Percentiles rank a stretch among this genome's conserved stretches.
Conservation (phyloP, 2,888 invertebrate species). For the Aproaerema taeniolella region DNA sequence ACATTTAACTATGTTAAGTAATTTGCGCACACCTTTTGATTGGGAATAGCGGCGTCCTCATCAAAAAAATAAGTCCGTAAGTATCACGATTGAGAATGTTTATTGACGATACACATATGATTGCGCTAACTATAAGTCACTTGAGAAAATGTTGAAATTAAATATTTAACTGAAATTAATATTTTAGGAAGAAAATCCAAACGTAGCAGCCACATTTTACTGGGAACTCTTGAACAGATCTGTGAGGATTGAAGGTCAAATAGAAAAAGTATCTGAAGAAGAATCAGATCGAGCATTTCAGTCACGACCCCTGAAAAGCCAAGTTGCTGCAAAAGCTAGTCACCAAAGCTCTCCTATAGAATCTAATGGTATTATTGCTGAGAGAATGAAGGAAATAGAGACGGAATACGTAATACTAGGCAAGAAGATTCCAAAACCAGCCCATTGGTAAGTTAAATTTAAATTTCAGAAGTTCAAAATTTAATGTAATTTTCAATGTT, state of each 20-base stretch:
- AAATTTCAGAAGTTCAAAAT: too few species aligned
- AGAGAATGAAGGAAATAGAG: conserved; percentile 81
- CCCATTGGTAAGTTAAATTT: conserved; percentile 85
- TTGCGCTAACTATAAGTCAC: too few species aligned
- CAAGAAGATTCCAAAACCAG: conserved; percentile 86
- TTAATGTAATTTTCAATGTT: too few species aligned
- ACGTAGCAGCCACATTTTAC: conserved; percentile 93
- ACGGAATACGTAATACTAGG: conserved; percentile 80
- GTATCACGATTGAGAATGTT: too few species aligned
- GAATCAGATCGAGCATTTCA: conserved; percentile 92
- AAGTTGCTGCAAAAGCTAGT: conserved; percentile 92
- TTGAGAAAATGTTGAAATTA: too few species aligned
- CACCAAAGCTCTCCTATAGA: conserved; percentile 87
- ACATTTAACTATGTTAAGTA: too few species aligned
- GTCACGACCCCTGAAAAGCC: conserved; percentile 89
- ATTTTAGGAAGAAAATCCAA: conserved; percentile 86
- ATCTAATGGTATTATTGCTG: conserved; percentile 83
- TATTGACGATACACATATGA: too few species aligned
- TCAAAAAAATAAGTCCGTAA: too few species aligned
- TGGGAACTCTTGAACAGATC: conserved; percentile 92
- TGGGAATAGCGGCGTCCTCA: too few species aligned
- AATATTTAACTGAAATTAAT: too few species aligned
- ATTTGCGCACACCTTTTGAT: too few species aligned
- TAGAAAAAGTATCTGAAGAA: conserved; percentile 83
- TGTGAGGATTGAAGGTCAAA: conserved; percentile 92